phyloP scores from a whole-genome alignment of 2,888 invertebrate genomes.

The Exocentrus adspersus region DNA sequence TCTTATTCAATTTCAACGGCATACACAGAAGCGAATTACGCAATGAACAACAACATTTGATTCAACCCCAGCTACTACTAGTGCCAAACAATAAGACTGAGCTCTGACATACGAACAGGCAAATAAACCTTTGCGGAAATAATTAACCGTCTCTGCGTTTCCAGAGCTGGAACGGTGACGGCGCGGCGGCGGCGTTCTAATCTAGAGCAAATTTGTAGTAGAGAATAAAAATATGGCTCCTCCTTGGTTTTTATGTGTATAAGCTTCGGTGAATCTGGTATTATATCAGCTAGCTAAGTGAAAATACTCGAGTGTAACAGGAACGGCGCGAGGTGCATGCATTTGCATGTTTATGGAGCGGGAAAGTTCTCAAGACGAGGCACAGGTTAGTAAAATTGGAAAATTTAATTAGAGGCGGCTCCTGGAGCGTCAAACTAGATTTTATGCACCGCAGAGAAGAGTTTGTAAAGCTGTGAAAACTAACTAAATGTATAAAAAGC shows the following conservation, averaged over 20 bases:
- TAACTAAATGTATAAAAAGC: background rate
- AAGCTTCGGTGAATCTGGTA: background rate
- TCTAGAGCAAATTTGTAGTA: background rate
- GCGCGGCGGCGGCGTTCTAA: too few relatives aligned
- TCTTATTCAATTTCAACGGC: conserved; percentile 10
- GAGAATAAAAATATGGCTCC: background rate
- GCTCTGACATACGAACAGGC: conserved; percentile 14
- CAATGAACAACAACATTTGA: conserved; percentile 29
- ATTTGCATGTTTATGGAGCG: conserved; percentile 4
- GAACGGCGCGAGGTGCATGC: background rate
- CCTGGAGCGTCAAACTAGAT: background rate
- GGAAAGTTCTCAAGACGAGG: background rate
- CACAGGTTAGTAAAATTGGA: background rate
- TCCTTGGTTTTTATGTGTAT: too few relatives aligned
- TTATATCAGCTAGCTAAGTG: conserved; percentile 16
- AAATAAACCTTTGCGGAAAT: conserved; percentile 22
- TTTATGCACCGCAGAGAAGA: background rate
- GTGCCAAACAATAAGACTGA: conserved; percentile 20
- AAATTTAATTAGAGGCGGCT: background rate
- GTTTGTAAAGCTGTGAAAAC: background rate
- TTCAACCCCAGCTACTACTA: conserved; percentile 16
- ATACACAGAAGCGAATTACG: conserved; percentile 20
- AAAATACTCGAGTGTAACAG: conserved; percentile 7
- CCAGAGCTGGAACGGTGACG: background rate
- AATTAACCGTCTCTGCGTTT: conserved; percentile 19